Evolutionary conservation across 2,888 invertebrate genomes (phyloP), one percentile per base, ranked within the genome.

Genomic region (Cartodere bifasciata): DNA sequence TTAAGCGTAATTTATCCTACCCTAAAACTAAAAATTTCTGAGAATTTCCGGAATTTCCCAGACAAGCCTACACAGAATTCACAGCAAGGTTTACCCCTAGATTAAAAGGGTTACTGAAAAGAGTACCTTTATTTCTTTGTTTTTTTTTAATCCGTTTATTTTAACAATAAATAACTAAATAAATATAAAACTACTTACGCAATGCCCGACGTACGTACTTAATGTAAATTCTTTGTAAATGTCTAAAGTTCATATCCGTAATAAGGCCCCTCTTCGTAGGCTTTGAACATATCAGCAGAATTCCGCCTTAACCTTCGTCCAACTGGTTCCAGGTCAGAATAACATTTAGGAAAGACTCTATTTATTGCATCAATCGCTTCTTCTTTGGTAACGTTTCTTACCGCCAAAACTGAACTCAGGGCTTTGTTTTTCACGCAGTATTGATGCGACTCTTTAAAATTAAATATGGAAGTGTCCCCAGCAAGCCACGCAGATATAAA

Each of bases 371-470:
- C 70, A 10, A 70, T 61, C 0, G 88, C 92, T 53, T 86, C 76
- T 28, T 67, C 64, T 35, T 68, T 63, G 0, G 70, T 64, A 11
- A 92, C 72, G 47, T 82, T 74, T 31, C 88, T 69, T 0, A 85
- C 86, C 27, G 86, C 79, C 43, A 87, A 48, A 2, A 95, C 73
- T 0, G 94, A 92, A 41, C 75, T 68, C 13, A 83, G 49, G 0
- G 95, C 94, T 64, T 90, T 88, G 2, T 73, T 71, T 58, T 83
- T 88, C 0, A 95, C 94, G 63, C 95, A 95, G 43, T 81, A 72
- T 77, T 80, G 72, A 62, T 94, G 92, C 3, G 74, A 66, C 50
- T 79, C 59, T 46, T 75, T 79, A 16, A 90, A 63, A 45, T 76
- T 74, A 13, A 76, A 69, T 30, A 71, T 65, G 0, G 80, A 76